Evolutionary conservation across 2,113 vertebrate genomes (phyloP).

Genomic region (Brachionichthys hirsutus): DNA sequence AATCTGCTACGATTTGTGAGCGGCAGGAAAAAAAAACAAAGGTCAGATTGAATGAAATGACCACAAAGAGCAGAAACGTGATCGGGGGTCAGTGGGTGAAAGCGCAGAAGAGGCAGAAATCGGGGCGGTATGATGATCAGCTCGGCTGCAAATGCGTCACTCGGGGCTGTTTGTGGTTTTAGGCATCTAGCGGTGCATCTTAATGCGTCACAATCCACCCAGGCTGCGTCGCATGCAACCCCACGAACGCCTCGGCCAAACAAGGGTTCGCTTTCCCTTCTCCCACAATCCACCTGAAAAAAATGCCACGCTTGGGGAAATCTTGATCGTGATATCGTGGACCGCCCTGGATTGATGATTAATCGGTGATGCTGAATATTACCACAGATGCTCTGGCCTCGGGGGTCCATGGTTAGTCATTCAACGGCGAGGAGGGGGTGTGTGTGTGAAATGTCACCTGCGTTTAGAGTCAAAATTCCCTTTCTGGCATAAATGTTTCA

Average conservation of each 20-base stretch:
- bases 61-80: conserved; percentile 27
- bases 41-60: conserved; percentile 31
- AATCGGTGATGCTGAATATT: conserved; percentile 23
- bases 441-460: conserved; percentile 7
- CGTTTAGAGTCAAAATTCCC: neutral
- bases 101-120: conserved; percentile 21
- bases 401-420: conserved; percentile 23
- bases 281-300: conserved; percentile 34
- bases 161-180: conserved; percentile 36
- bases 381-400: conserved; percentile 7
- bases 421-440: conserved; percentile 1
- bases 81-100: conserved; percentile 37
- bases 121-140: conserved; percentile 19
- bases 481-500: neutral
- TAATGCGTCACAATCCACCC: conserved; percentile 19
- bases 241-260: conserved; percentile 44
- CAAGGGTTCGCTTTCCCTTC: conserved; percentile 56
- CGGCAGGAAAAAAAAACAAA: conserved; percentile 9
- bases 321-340: conserved; percentile 31
- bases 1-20: conserved; percentile 22
- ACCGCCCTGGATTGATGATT: conserved; percentile 19
- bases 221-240: conserved; percentile 33
- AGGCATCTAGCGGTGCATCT: conserved; percentile 29
- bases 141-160: conserved; percentile 50
- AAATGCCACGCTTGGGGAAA: conserved; percentile 20